Percentiles rank a stretch among this genome's conserved stretches.
Evolutionary conservation across 37 sponge, comb jelly and placozoan species (phyloP).

Genomic region (Hexactinellida sp.): DNA sequence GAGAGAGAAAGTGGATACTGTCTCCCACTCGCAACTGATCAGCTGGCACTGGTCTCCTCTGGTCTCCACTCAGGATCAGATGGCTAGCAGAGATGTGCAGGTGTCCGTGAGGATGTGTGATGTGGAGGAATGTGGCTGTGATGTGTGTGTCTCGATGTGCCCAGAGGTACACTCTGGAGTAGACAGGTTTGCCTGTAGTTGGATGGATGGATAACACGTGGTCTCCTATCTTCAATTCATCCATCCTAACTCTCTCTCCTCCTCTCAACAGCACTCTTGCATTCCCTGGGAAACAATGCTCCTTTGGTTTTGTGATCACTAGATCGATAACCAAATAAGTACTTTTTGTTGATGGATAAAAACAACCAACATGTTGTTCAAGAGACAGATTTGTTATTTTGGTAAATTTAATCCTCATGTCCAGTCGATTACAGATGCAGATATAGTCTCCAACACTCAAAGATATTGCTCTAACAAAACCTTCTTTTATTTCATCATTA

Average conservation of each 20-base stretch:
- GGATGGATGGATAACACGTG: constrained; percentile 12
- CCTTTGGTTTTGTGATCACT: background rate
- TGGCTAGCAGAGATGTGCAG: constrained; percentile 11
- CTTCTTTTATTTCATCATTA: too few relatives aligned
- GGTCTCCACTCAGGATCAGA: constrained; percentile 2
- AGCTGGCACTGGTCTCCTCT: constrained; percentile 10
- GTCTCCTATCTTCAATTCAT: constrained; percentile 15
- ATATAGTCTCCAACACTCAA: too few relatives aligned
- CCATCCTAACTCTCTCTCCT: constrained; percentile 2
- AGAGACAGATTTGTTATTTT: background rate
- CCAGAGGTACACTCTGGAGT: constrained; percentile 9
- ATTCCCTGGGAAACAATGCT: background rate
- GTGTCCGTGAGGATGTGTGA: constrained; percentile 19
- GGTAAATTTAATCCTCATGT: background rate
- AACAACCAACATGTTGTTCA: too few relatives aligned
- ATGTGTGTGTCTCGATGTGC: constrained; percentile 15
- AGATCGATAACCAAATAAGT: background rate
- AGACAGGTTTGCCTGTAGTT: constrained; percentile 7
- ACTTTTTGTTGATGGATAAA: too few relatives aligned
- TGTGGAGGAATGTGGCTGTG: constrained; percentile 18
- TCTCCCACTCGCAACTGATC: background rate
- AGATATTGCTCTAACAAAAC: too few relatives aligned
- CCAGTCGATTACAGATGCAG: background rate
- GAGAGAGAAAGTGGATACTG: background rate
- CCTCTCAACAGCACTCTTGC: background rate